Percentiles rank a stretch among this genome's conserved stretches.
These are phyloP conservation scores for Pachycephus smyrnensis DNA, from an alignment of 2,888 invertebrate genomes.

Conservation along the genomic window DNA sequence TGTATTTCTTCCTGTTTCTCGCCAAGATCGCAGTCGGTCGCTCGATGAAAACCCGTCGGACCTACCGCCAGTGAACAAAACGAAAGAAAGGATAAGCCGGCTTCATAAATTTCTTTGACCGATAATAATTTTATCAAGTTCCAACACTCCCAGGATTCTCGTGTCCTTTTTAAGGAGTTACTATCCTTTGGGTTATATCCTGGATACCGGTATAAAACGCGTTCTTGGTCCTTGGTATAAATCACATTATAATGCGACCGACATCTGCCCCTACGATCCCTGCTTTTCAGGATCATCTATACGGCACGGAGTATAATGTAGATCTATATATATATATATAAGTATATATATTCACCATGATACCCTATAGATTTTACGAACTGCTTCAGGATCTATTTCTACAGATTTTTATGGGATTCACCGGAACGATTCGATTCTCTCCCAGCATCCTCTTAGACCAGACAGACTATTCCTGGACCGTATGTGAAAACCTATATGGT, in stretches of 20 bases:
- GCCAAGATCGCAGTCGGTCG: neutral
- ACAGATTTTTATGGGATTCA: neutral
- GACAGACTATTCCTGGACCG: neutral
- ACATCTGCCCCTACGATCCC: neutral
- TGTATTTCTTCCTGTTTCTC: neutral
- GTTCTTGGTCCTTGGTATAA: neutral
- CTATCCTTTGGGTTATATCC: neutral
- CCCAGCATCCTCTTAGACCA: neutral
- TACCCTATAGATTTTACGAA: neutral
- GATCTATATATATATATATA: neutral
- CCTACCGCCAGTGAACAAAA: neutral
- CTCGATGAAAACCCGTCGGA: neutral
- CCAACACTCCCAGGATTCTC: neutral
- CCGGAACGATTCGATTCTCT: neutral
- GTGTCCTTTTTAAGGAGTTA: neutral
- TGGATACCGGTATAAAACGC: neutral
- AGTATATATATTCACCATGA: neutral
- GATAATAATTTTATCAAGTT: constrained; percentile 39
- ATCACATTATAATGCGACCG: neutral
- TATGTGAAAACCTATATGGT: neutral
- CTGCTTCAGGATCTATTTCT: neutral
- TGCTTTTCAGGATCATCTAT: neutral
- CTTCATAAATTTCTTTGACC: constrained; percentile 35
- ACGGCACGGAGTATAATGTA: neutral
- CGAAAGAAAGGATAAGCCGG: constrained; percentile 32